Conservation (phyloP, 92 coral and sea anemone species). For the Phenganax stokvisi region DNA sequence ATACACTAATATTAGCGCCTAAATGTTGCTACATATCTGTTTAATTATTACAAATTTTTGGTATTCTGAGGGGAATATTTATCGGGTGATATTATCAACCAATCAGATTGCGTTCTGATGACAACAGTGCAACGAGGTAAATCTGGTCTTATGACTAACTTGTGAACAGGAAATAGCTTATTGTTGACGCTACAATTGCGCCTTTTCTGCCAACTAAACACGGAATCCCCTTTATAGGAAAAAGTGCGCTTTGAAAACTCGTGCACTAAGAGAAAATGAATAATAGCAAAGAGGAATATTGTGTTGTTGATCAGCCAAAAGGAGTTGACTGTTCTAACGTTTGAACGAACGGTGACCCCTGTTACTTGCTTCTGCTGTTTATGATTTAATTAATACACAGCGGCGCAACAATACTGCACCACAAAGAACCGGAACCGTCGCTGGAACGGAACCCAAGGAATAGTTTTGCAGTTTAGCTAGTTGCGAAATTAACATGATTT, state of each 20-base stretch:
- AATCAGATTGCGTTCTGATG: slow-evolving; percentile 5
- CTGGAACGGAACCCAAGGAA: no score
- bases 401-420: no score
- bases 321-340: not conserved
- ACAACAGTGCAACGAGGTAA: slow-evolving; percentile 1
- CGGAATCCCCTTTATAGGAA: slow-evolving; percentile 3
- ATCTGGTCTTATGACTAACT: slow-evolving; percentile 17
- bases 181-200: not conserved
- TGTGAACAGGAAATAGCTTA: slow-evolving; percentile 9
- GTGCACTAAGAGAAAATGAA: not conserved
- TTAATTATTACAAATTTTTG: not conserved
- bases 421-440: no score
- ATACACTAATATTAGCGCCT: not conserved
- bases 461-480: no score
- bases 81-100: not conserved
- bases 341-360: no score
- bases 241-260: not conserved
- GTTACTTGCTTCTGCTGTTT: no score
- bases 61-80: not conserved
- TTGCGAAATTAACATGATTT: no score
- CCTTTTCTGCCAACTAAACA: not conserved
- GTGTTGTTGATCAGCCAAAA: not conserved
- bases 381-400: no score
- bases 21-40: not conserved
- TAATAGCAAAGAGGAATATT: not conserved